phyloP scores from a whole-genome alignment of 2,113 vertebrate species.

The Dasypus novemcinctus region DNA sequence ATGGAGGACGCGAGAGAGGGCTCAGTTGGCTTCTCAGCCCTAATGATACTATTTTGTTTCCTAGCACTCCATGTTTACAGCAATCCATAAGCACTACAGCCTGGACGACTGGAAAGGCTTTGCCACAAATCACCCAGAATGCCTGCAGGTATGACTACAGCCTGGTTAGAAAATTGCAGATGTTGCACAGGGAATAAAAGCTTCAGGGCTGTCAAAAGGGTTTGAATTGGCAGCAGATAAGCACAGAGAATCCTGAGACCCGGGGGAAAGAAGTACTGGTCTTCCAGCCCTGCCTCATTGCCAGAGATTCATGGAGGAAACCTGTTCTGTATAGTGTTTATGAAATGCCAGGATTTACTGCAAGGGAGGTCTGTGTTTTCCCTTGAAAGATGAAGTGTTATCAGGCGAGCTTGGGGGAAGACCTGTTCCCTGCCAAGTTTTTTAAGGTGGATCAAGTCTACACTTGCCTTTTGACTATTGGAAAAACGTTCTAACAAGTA shows the following conservation, averaged over 20 bases:
- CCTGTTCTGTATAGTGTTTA: not conserved
- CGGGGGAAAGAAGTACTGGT: not conserved
- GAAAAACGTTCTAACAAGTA: not conserved
- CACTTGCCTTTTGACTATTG: not conserved
- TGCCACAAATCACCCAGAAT: slow-evolving; percentile 91
- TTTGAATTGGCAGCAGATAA: not conserved
- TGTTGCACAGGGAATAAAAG: not conserved
- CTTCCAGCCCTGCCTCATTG: not conserved
- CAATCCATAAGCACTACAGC: slow-evolving; percentile 97
- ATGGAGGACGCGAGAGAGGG: not conserved
- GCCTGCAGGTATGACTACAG: slow-evolving; percentile 90
- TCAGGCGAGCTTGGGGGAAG: not conserved
- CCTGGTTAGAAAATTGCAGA: slow-evolving; percentile 38
- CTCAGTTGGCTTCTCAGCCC: not conserved
- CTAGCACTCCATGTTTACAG: slow-evolving; percentile 96
- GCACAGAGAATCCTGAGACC: not conserved
- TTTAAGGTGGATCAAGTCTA: not conserved
- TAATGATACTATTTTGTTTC: slow-evolving; percentile 73
- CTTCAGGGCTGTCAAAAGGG: not conserved
- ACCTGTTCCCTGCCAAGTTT: not conserved
- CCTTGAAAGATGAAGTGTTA: not conserved
- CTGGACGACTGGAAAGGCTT: slow-evolving; percentile 96
- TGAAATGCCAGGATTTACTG: not conserved
- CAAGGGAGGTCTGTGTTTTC: not conserved
- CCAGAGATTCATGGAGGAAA: not conserved